Percentiles rank a stretch among this genome's conserved stretches.
Conservation (phyloP, 2,888 invertebrate genomes). For the Agrotis clavis region DNA sequence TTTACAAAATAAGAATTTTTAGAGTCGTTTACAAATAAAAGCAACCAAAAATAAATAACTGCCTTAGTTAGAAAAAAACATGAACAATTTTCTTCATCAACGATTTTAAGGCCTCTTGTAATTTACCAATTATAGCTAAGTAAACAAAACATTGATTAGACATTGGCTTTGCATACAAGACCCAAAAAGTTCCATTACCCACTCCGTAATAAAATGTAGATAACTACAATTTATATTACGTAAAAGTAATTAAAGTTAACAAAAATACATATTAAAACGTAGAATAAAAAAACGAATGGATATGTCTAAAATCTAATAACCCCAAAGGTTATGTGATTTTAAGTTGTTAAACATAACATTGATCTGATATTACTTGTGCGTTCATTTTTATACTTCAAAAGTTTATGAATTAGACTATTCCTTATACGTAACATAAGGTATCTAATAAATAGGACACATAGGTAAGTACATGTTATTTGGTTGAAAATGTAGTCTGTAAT, state of each 20-base stretch:
- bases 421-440: background rate
- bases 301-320: background rate
- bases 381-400: background rate
- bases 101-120: conserved; percentile 17
- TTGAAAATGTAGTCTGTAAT: background rate
- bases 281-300: background rate
- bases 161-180: conserved; percentile 8
- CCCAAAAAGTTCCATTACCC: conserved; percentile 21
- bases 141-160: conserved; percentile 20
- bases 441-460: background rate
- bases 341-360: background rate
- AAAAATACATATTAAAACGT: background rate
- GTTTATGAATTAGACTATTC: background rate
- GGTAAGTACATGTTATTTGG: background rate
- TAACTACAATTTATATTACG: background rate
- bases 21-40: conserved; percentile 8
- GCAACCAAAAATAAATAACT: conserved; percentile 5
- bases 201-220: background rate
- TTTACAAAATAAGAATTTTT: background rate
- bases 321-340: background rate
- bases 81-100: conserved; percentile 14
- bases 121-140: conserved; percentile 19
- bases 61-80: background rate
- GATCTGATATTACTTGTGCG: background rate
- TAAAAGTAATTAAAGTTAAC: background rate